Conservation (phyloP, 2,113 vertebrate species). For the Eira barbara region DNA sequence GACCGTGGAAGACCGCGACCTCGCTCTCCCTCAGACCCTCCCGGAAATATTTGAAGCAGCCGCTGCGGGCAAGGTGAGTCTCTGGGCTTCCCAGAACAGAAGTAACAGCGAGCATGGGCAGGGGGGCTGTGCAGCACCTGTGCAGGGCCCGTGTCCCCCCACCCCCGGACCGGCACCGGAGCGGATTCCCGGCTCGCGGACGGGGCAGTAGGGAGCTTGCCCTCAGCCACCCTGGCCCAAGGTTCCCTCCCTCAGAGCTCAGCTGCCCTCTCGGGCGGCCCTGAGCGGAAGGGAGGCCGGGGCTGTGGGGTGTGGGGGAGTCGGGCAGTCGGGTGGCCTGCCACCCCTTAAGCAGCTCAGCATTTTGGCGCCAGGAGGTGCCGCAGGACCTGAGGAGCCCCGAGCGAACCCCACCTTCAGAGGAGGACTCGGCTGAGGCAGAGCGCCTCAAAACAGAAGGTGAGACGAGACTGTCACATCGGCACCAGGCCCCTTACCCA, state of each 20-base stretch:
- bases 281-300: accelerated
- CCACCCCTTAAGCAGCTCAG: not conserved
- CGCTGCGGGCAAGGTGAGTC: slow-evolving; percentile 82
- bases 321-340: not conserved
- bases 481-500: accelerated
- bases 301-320: accelerated
- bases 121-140: accelerated
- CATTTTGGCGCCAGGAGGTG: slow-evolving; percentile 47
- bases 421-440: slow-evolving; percentile 90
- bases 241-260: not conserved
- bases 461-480: slow-evolving; percentile 28
- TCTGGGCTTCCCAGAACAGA: accelerated
- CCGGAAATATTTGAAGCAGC: slow-evolving; percentile 91
- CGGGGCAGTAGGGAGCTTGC: not conserved
- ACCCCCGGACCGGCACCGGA: not conserved
- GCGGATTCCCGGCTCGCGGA: not conserved
- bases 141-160: accelerated
- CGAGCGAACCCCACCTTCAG: slow-evolving; percentile 76
- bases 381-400: slow-evolving; percentile 80
- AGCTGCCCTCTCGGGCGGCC: accelerated
- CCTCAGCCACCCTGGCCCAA: not conserved
- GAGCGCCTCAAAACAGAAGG: slow-evolving; percentile 95
- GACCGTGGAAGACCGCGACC: slow-evolving; percentile 88
- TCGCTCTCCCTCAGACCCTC: slow-evolving; percentile 89
- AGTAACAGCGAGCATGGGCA: not conserved